Conservation (phyloP, 2,797 vertebrate genomes). For the Mus caroli region DNA sequence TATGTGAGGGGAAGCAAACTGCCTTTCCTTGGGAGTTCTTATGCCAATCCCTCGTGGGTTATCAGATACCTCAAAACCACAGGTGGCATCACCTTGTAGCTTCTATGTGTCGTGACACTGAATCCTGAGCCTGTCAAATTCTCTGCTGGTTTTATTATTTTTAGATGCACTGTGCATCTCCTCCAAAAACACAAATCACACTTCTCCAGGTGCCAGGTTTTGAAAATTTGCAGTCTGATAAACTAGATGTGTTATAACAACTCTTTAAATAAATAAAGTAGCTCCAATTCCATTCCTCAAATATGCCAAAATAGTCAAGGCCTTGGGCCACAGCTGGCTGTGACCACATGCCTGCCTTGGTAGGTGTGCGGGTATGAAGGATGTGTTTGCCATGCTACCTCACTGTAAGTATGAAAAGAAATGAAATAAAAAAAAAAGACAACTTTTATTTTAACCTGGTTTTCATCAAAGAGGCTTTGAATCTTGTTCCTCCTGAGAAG, state of each 20-base stretch:
- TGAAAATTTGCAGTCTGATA: conserved; percentile 54
- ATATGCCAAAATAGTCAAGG: not conserved
- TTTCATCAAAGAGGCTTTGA: conserved; percentile 74
- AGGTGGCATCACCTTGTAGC: not conserved
- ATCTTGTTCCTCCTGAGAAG: conserved; percentile 59
- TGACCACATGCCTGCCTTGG: not conserved
- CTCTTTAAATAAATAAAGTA: conserved; percentile 53
- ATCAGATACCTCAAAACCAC: conserved; percentile 58
- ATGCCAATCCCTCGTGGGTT: conserved; percentile 10
- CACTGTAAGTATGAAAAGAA: conserved; percentile 31
- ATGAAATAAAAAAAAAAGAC: not conserved
- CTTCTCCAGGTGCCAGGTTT: conserved; percentile 1
- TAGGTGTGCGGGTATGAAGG: not conserved
- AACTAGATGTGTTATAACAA: conserved; percentile 17
- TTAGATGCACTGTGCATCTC: conserved; percentile 29
- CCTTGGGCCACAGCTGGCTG: not conserved
- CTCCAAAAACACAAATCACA: conserved; percentile 42
- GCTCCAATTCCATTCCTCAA: not conserved
- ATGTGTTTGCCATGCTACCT: not conserved
- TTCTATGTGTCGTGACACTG: not conserved
- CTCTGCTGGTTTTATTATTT: conserved; percentile 63
- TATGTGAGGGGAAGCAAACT: not conserved
- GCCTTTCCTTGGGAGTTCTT: not conserved
- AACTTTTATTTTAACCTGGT: not conserved
- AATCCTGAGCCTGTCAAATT: conserved; percentile 33